Evolutionary conservation across 2,888 invertebrate genomes (phyloP).

Genomic region (Apodemia mormo): DNA sequence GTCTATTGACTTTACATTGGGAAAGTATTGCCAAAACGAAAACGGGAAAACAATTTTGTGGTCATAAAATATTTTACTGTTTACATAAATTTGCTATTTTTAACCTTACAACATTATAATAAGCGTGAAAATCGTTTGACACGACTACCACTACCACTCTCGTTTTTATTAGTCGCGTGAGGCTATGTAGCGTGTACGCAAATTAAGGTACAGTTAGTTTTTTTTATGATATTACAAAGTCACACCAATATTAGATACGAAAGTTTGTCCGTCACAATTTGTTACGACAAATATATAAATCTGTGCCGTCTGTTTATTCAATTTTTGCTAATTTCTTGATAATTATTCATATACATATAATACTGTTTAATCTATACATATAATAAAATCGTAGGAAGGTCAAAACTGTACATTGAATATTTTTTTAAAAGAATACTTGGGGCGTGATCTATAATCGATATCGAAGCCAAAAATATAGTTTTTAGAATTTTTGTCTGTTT

Average conservation of each 20-base stretch:
- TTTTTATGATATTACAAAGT: slow-evolving; percentile 6
- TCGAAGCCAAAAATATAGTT: no score
- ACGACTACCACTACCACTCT: slow-evolving; percentile 24
- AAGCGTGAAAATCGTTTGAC: not conserved
- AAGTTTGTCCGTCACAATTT: slow-evolving; percentile 6
- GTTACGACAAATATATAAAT: not conserved
- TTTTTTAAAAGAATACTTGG: no score
- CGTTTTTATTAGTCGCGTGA: slow-evolving; percentile 35
- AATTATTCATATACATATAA: no score
- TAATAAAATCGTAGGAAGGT: no score
- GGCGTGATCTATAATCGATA: no score
- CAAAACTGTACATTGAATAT: no score
- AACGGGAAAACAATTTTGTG: slow-evolving; percentile 14
- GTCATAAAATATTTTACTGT: not conserved
- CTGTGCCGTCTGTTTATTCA: no score
- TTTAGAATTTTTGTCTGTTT: no score
- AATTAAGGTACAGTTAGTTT: slow-evolving; percentile 24
- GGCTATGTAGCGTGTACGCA: slow-evolving; percentile 36
- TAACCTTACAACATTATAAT: not conserved
- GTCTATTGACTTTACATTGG: not conserved
- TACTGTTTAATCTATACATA: no score
- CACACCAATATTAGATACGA: slow-evolving; percentile 1
- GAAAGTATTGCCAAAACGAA: slow-evolving; percentile 1
- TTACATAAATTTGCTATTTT: not conserved
- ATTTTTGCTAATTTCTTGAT: no score